Conservation (phyloP, 2,797 vertebrate genomes). For the Coluber constrictor region DNA sequence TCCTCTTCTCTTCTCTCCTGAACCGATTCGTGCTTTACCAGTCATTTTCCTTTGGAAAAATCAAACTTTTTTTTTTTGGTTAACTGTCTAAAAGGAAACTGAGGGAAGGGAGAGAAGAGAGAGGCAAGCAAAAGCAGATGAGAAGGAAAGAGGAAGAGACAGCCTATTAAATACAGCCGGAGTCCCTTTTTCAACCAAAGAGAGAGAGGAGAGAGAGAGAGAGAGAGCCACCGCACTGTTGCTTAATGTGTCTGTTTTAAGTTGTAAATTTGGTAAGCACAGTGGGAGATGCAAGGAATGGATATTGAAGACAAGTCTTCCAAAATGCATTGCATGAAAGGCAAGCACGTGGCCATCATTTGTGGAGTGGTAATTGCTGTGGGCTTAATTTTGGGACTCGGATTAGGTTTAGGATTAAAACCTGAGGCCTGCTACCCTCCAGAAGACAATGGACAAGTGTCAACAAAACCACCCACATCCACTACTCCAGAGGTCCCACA, state of each 20-base stretch:
- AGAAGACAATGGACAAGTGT: not conserved
- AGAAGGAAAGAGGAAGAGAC: conserved; percentile 28
- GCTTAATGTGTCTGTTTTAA: conserved; percentile 28
- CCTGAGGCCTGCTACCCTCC: conserved; percentile 44
- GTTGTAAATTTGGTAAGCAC: conserved; percentile 36
- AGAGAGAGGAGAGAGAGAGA: not conserved
- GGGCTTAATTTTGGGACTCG: conserved; percentile 85
- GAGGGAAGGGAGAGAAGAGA: conserved; percentile 31
- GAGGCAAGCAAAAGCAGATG: conserved; percentile 15
- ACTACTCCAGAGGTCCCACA: not conserved
- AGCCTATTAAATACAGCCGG: conserved; percentile 38
- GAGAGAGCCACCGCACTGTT: conserved; percentile 23
- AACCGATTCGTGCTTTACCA: conserved; percentile 43
- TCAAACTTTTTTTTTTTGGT: conserved; percentile 35
- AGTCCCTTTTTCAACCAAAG: conserved; percentile 50
- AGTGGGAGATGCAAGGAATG: conserved; percentile 67
- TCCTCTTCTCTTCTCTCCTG: conserved; percentile 21
- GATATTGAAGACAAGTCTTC: conserved; percentile 68
- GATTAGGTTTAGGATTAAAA: conserved; percentile 77
- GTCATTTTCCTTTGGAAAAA: conserved; percentile 38
- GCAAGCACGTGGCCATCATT: conserved; percentile 81
- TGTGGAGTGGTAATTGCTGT: conserved; percentile 74
- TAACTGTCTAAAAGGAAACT: conserved; percentile 28
- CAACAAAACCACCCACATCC: not conserved
- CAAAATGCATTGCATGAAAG: conserved; percentile 79